Percentiles rank a stretch among this genome's conserved stretches.
phyloP scores from a whole-genome alignment of 1,140 invertebrate genomes.

The Uloborus diversus region DNA sequence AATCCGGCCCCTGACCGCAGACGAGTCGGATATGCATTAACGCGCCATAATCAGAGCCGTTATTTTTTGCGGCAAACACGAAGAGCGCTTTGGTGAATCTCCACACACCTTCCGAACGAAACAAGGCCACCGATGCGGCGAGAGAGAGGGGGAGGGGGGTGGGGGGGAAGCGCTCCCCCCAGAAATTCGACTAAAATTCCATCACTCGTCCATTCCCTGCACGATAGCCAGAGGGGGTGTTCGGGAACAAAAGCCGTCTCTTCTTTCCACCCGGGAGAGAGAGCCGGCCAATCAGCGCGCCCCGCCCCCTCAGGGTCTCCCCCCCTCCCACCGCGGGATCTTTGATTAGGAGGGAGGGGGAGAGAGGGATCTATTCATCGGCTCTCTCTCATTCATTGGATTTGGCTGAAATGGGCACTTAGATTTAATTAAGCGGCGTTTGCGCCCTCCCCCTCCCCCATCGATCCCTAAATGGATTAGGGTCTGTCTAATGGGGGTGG shows the following conservation, averaged over 20 bases:
- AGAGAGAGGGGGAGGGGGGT: too few relatives aligned
- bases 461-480: slow-evolving; percentile 59
- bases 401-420: slow-evolving; percentile 59
- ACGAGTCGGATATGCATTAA: too few relatives aligned
- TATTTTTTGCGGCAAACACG: too few relatives aligned
- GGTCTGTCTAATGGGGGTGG: too few relatives aligned
- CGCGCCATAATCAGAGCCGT: too few relatives aligned
- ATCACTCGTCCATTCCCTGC: slow-evolving; percentile 45
- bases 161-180: too few relatives aligned
- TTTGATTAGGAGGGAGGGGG: slow-evolving; percentile 46
- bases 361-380: slow-evolving; percentile 45
- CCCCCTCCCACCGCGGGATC: slow-evolving; percentile 35
- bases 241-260: background rate
- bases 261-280: background rate
- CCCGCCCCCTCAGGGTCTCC: slow-evolving; percentile 10
- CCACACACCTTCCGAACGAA: too few relatives aligned
- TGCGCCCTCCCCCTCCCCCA: slow-evolving; percentile 18
- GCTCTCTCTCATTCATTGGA: slow-evolving; percentile 46
- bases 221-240: slow-evolving; percentile 4
- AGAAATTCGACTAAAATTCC: slow-evolving; percentile 56
- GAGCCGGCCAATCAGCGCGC: slow-evolving; percentile 37
- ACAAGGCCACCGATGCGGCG: too few relatives aligned
- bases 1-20: too few relatives aligned
- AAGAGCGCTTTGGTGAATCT: too few relatives aligned
- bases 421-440: slow-evolving; percentile 60